These are phyloP conservation scores for Mythimna lalbum DNA, from an alignment of 2,888 invertebrate species.

Conservation along the genomic window DNA sequence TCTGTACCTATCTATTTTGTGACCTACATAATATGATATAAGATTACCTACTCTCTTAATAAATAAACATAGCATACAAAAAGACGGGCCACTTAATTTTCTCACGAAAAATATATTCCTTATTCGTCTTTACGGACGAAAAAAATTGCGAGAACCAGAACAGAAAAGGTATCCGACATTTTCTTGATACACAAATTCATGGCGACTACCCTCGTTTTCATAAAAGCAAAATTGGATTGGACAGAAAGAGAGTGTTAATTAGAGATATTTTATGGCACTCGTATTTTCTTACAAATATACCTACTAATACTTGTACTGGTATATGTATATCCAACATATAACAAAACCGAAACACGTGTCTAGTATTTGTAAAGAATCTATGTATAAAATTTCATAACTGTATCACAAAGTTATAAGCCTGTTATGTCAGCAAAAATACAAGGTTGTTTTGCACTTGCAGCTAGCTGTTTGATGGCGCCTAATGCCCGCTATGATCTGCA, in stretches of 20 bases:
- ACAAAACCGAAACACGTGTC: no score
- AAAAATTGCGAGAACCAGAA: constrained; percentile 4
- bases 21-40: not conserved
- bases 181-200: constrained; percentile 36
- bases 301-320: not conserved
- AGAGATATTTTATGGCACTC: not conserved
- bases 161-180: constrained; percentile 20
- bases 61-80: constrained; percentile 25
- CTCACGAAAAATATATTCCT: constrained; percentile 17
- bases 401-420: no score
- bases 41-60: not conserved
- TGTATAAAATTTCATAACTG: no score
- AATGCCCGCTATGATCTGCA: no score
- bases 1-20: no score
- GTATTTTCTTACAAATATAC: not conserved
- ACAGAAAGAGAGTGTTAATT: constrained; percentile 21
- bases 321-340: not conserved
- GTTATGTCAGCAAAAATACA: no score
- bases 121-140: constrained; percentile 22
- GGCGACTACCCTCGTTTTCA: constrained; percentile 18
- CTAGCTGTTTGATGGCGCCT: no score
- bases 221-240: constrained; percentile 22
- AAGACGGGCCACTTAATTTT: constrained; percentile 26
- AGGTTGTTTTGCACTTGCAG: no score
- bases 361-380: no score